These are phyloP conservation scores for Austrofundulus limnaeus DNA, from an alignment of 2,113 vertebrate genomes.

Conservation along the genomic window DNA sequence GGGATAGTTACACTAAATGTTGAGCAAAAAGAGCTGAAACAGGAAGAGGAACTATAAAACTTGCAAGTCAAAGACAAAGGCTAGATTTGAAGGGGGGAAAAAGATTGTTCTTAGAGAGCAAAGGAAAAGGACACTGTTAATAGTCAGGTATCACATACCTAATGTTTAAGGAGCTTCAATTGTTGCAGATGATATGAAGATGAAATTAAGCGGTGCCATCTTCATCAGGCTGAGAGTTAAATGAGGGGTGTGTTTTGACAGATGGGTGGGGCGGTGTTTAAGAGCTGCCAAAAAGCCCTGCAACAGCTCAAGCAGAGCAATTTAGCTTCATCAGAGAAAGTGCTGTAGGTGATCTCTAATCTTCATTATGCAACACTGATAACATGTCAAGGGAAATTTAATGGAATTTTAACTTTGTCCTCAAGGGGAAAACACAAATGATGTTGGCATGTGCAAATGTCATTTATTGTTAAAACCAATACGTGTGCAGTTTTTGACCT, in stretches of 20 bases:
- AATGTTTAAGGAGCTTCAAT: not conserved
- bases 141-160: conserved; percentile 27
- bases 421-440: not conserved
- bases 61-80: conserved; percentile 40
- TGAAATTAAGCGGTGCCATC: not conserved
- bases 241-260: conserved; percentile 24
- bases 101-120: no score
- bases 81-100: no score
- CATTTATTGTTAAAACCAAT: no score
- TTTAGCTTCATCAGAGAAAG: conserved; percentile 25
- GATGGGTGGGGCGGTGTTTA: not conserved
- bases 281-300: not conserved
- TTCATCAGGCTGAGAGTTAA: not conserved
- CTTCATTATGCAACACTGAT: not conserved
- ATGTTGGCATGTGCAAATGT: no score
- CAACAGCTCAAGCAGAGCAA: conserved; percentile 19
- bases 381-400: conserved; percentile 1
- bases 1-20: conserved; percentile 10
- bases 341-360: conserved; percentile 27
- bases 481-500: no score
- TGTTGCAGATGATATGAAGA: not conserved
- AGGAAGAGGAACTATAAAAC: conserved; percentile 44
- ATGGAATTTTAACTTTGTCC: conserved; percentile 12
- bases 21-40: conserved; percentile 12
- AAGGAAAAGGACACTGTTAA: not conserved